phyloP scores from a whole-genome alignment of 1,140 invertebrate genomes.

The Diorhabda elongata region DNA sequence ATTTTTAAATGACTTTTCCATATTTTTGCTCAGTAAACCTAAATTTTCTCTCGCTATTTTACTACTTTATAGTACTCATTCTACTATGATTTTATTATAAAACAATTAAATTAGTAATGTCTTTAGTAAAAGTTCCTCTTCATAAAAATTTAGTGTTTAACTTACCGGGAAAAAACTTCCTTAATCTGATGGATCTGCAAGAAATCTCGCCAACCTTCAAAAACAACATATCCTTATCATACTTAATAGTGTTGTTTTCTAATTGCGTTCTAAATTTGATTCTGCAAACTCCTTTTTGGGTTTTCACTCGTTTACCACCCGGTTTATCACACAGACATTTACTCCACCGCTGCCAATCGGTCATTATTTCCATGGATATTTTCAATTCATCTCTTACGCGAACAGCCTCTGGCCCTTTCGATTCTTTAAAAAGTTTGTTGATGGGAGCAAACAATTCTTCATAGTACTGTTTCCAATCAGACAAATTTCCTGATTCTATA shows the following conservation, averaged over 20 bases:
- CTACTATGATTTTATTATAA: too few relatives aligned
- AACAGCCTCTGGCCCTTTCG: constrained; percentile 35
- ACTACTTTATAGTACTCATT: too few relatives aligned
- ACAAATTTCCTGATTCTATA: constrained; percentile 47
- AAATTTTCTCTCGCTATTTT: too few relatives aligned
- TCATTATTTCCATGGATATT: constrained; percentile 40
- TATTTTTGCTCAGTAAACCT: too few relatives aligned
- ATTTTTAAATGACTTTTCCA: too few relatives aligned
- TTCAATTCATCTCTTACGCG: constrained; percentile 37
- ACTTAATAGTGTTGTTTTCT: constrained; percentile 5
- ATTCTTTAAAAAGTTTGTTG: constrained; percentile 39
- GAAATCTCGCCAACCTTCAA: constrained; percentile 38
- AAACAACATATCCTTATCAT: constrained; percentile 31
- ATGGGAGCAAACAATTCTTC: constrained; percentile 48
- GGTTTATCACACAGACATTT: constrained; percentile 42
- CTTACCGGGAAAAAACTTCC: constrained; percentile 45
- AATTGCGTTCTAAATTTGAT: constrained; percentile 13
- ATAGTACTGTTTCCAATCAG: constrained; percentile 50
- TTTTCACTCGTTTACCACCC: constrained; percentile 38
- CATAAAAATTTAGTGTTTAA: too few relatives aligned
- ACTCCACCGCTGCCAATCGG: constrained; percentile 43
- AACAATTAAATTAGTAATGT: too few relatives aligned
- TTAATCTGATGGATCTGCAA: constrained; percentile 47
- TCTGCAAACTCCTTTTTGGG: constrained; percentile 40
- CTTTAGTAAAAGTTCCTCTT: too few relatives aligned